A percentile compares a stretch with the other conserved stretches of the same genome.
Conservation (phyloP, 2,797 vertebrate genomes). For the Novumbra hubbsi region DNA sequence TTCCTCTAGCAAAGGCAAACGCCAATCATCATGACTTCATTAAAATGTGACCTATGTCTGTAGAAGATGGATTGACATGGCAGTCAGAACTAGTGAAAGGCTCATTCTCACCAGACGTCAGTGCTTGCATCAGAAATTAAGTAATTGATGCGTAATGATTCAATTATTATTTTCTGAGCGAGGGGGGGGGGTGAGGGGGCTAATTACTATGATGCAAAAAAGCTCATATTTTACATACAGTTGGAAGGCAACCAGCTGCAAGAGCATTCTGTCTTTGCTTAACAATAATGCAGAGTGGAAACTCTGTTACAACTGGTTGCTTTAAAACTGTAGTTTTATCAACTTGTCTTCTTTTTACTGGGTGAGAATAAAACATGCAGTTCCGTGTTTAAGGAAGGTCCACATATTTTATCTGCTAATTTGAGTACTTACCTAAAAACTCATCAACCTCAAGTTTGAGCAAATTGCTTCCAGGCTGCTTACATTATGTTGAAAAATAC, state of each 20-base stretch:
- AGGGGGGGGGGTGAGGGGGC: neutral
- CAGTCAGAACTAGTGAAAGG: neutral
- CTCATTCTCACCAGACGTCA: neutral
- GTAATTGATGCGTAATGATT: constrained; percentile 16
- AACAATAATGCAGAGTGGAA: too few relatives aligned
- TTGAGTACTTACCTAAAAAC: neutral
- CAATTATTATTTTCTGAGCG: neutral
- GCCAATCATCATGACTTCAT: neutral
- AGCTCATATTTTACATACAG: neutral
- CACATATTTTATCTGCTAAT: neutral
- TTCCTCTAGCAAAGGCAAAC: neutral
- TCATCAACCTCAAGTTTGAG: neutral
- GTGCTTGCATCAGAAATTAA: constrained; percentile 1
- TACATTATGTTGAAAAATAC: neutral
- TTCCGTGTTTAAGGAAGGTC: neutral
- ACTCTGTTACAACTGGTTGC: too few relatives aligned
- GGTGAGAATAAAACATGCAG: neutral
- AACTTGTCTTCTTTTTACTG: too few relatives aligned
- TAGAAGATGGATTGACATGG: constrained; percentile 11
- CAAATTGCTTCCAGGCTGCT: neutral
- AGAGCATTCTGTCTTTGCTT: too few relatives aligned
- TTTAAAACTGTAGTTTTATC: constrained; percentile 1
- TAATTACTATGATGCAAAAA: constrained; percentile 14
- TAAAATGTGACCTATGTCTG: constrained; percentile 3
- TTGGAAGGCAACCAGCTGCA: too few relatives aligned